Base-by-base conservation (phyloP, 2,113 vertebrate species). In the Oreotragus oreotragus region DNA sequence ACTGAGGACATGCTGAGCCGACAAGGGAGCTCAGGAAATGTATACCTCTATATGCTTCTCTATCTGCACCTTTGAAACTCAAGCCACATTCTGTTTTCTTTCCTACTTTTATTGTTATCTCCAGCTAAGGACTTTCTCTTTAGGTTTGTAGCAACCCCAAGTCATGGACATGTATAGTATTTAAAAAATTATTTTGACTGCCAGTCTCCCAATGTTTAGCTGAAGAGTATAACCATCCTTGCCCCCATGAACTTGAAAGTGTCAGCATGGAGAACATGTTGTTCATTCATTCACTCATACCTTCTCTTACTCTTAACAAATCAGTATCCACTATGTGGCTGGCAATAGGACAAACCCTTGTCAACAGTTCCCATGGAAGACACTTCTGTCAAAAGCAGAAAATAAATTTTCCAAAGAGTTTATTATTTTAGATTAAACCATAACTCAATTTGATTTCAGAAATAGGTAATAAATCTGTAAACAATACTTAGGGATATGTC, bases 1-100 rank as follows among this genome's bases (percentile, higher is more conserved):
- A 97, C 47, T 85, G 93, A 90, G 88, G 77, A 76, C 97, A 53
- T 84, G 98, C 98, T 98, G 98, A 80, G 98, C 86, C n/a, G 33
- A 96, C 92, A 91, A 91, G 64, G 55, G 90, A 96, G 88, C 91
- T 97, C 58, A 97, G 92, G 77, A 98, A 97, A 96, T 4, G 0
- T 25, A 92, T 95, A 70, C 73, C 83, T 83, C 39, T 33, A 51
- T 33, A 33, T 11, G 73, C 53, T 91, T 73, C 85, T 93, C 70
- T 84, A 11, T 66, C 85, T 86, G 86, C 21, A 90, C 85, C 70
- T 96, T 60, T 58, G 66, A 93, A 92, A 49, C n/a, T 39, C 53
- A 51, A 90, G 66, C 13, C 9, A 83, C 11, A 39, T 39, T 93
- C 62, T 70, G 36, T 86, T 86, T 13, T 43, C 45, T 3, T 15